These are phyloP conservation scores for Botia almorhae DNA, from an alignment of 2,797 vertebrate genomes.

Conservation along the genomic window DNA sequence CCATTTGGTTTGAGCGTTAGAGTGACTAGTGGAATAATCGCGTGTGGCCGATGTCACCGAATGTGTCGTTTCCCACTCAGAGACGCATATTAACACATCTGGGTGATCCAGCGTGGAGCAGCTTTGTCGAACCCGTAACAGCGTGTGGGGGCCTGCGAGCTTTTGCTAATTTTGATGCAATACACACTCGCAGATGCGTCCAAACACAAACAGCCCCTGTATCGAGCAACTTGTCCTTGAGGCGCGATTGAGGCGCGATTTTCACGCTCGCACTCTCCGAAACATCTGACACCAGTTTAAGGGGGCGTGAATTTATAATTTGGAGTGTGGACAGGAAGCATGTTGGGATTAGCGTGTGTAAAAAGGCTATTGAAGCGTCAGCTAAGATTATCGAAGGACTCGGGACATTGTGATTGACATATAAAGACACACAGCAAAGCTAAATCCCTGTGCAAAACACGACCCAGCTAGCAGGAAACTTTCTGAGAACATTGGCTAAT, in stretches of 20 bases:
- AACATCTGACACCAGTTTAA: conserved; percentile 36
- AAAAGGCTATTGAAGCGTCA: neutral
- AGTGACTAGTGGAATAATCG: neutral
- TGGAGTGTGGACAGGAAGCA: conserved; percentile 23
- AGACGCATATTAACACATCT: neutral
- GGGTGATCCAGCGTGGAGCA: neutral
- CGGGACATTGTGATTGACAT: conserved; percentile 25
- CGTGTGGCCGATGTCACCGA: neutral
- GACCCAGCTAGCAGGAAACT: too few species aligned
- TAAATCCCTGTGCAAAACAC: neutral
- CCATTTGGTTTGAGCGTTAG: neutral
- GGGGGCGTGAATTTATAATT: conserved; percentile 10
- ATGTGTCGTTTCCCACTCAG: neutral
- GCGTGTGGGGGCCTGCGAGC: neutral
- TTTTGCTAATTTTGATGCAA: neutral
- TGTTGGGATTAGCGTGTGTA: conserved; percentile 12
- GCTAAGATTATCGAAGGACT: neutral
- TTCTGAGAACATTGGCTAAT: too few species aligned
- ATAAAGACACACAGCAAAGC: neutral
- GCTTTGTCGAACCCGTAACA: conserved; percentile 12
- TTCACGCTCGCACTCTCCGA: conserved; percentile 12
- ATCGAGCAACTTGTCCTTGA: neutral
- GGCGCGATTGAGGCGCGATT: neutral
- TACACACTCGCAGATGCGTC: conserved; percentile 4
- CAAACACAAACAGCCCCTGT: conserved; percentile 14